Base-by-base conservation (phyloP, 2,888 invertebrate genomes). In the Ecliptopera silaceata region DNA sequence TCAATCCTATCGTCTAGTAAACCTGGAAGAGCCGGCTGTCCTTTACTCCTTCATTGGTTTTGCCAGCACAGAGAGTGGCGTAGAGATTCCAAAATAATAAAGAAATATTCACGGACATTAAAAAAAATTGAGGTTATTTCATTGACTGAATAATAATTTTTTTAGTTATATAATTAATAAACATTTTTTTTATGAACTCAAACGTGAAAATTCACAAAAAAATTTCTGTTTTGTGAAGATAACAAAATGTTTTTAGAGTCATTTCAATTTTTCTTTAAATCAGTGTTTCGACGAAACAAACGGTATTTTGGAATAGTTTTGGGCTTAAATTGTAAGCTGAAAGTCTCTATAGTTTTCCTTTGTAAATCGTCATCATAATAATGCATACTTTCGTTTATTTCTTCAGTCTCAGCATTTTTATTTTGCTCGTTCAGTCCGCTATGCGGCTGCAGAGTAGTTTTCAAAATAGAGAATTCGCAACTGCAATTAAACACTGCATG, bases 341-440 rank as follows among this genome's bases (percentile, higher is more conserved):
- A 63, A 65, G 64, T 70, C 76, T 78, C 77, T 47, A 69, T 61
- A 59, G 72, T 66, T 79, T 76, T 67, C 69, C 67, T 71, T 85
- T 73, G 73, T 61, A 76, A 82, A 79, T 82, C 80, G 82, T 88
- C 86, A 88, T 88, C 85, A 87, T 82, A 86, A 87, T 88, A 89
- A 88, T 88, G 88, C 86, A 87, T 88, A 86, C 87, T 87, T 87
- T 87, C 82, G 81, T 88, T 88, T 88, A 88, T 88, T 86, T 86
- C 81, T 84, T 82, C 78, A 79, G 82, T 79, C 81, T 79, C 75
- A 71, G 78, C 79, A 74, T 86, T 88, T 87, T 88, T 88, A 87
- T 88, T 87, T 85, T 70, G 75, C 79, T 79, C 80, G 77, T 79
- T 79, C 77, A 72, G 77, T 77, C 69, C 74, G 75, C 77, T 71